Conservation (phyloP, 2,888 invertebrate species). For the Eupithecia tripunctaria region DNA sequence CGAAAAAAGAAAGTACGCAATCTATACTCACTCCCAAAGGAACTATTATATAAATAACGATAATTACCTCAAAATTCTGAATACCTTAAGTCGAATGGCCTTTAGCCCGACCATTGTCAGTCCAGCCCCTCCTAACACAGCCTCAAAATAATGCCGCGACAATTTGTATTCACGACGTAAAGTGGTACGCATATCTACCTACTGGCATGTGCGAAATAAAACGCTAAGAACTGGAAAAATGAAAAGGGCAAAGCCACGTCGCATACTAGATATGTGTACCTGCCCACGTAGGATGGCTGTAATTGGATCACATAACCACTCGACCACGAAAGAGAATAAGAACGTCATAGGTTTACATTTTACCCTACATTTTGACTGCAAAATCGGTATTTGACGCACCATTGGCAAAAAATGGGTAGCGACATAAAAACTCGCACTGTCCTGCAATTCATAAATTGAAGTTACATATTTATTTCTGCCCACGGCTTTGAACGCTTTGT, state of each 20-base stretch:
- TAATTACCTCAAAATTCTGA: neutral
- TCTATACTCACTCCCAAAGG: too few relatives aligned
- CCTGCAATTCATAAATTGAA: too few relatives aligned
- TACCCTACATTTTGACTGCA: too few relatives aligned
- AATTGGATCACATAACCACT: neutral
- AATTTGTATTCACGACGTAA: slow-evolving; percentile 33
- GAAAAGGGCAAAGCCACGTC: slow-evolving; percentile 9
- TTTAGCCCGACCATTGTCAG: neutral
- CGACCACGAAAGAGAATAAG: neutral
- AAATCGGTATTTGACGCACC: too few relatives aligned
- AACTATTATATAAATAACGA: too few relatives aligned
- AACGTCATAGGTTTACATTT: neutral
- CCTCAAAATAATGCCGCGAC: slow-evolving; percentile 25
- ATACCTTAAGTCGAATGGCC: neutral
- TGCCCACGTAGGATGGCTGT: neutral
- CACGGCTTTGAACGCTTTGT: too few relatives aligned
- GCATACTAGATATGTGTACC: slow-evolving; percentile 4
- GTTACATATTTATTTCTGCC: too few relatives aligned
- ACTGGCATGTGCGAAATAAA: slow-evolving; percentile 4
- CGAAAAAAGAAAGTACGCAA: too few relatives aligned
- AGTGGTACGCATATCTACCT: slow-evolving; percentile 14
- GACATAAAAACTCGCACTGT: too few relatives aligned
- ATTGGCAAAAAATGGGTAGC: too few relatives aligned
- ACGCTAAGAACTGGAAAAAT: slow-evolving; percentile 21
- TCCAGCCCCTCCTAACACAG: neutral